phyloP scores from a whole-genome alignment of 2,888 invertebrate species.

The Drosophila greeni region DNA sequence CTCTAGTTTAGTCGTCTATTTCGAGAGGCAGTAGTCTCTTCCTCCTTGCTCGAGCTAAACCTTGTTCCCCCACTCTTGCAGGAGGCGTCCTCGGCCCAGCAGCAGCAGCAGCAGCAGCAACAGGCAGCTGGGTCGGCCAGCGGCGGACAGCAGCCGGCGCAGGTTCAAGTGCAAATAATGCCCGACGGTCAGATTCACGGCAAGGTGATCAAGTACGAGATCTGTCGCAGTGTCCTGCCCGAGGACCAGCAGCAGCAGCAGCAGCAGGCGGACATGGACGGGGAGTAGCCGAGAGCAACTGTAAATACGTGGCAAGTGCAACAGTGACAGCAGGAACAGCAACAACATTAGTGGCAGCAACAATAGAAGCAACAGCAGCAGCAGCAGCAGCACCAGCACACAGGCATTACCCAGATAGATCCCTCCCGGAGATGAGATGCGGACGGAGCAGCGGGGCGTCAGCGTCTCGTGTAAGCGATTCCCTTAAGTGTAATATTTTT shows the following conservation, averaged over 20 bases:
- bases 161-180: slow-evolving; percentile 65
- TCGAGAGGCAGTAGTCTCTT: slow-evolving; percentile 19
- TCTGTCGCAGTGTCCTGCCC: slow-evolving; percentile 68
- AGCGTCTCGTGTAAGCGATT: slow-evolving; percentile 50
- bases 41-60: slow-evolving; percentile 34
- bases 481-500: slow-evolving; percentile 66
- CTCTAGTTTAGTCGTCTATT: slow-evolving; percentile 3
- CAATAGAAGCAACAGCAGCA: background rate
- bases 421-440: slow-evolving; percentile 32
- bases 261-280: slow-evolving; percentile 51
- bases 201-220: slow-evolving; percentile 73
- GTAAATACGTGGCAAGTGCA: slow-evolving; percentile 32
- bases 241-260: slow-evolving; percentile 66
- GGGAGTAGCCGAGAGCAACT: slow-evolving; percentile 50
- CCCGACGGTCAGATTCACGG: slow-evolving; percentile 60
- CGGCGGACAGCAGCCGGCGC: slow-evolving; percentile 53
- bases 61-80: slow-evolving; percentile 49
- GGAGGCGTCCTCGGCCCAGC: slow-evolving; percentile 46
- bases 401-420: slow-evolving; percentile 21
- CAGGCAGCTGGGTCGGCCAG: slow-evolving; percentile 63
- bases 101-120: slow-evolving; percentile 72
- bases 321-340: slow-evolving; percentile 8
- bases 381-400: slow-evolving; percentile 24
- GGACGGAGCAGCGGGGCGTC: slow-evolving; percentile 15
- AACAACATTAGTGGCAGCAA: background rate